Evolutionary conservation across 2,888 invertebrate species (phyloP), one percentile per base, ranked within the genome.

Genomic region (Diachrysia chrysitis): DNA sequence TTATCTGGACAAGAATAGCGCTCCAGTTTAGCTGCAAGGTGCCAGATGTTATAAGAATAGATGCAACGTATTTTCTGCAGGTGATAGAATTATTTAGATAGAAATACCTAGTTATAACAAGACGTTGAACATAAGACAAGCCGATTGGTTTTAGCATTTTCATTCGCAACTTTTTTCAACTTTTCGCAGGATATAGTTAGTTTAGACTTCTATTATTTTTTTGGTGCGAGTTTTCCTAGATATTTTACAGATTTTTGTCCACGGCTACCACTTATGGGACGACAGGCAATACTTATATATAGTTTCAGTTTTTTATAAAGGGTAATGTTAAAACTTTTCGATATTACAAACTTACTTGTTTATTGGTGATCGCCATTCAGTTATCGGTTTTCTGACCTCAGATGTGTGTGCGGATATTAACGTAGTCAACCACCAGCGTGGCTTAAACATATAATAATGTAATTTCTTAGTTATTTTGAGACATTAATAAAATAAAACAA

Each of bases 1-100:
- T 62, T 79, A 79, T 76, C 60, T 65, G 35, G 58, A 46, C 53
- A 25, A 61, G 29, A 63, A 54, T 66, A 65, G 57, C 53, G 48
- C 23, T 21, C 51, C 23, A 58, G 32, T 48, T 65, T 16, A 12
- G n/a, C 37, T 12, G 12, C 25, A 12, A 32, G 42, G 16, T 55
- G n/a, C 55, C 54, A 63, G 17, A 25, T 48, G 35, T 48, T 58
- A 9, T 12, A 6, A n/a, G 51, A 61, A 14, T 14, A 32, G 14
- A 16, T 37, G 57, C 16, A 5, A 63, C 70, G 63, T 10, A 63
- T n/a, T 42, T 54, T 58, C 61, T 4, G 29, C 35, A 23, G 21
- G 9, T 0, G 16, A 35, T 29, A 23, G 23, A 12, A 35, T 60
- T 35, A 32, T 32, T 19, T 53, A 23, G 46, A 17, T 17, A 2